Evolutionary conservation across 2,797 vertebrate species (phyloP), one percentile per base, ranked within the genome.

Genomic region (Notoglanidium macrostoma): DNA sequence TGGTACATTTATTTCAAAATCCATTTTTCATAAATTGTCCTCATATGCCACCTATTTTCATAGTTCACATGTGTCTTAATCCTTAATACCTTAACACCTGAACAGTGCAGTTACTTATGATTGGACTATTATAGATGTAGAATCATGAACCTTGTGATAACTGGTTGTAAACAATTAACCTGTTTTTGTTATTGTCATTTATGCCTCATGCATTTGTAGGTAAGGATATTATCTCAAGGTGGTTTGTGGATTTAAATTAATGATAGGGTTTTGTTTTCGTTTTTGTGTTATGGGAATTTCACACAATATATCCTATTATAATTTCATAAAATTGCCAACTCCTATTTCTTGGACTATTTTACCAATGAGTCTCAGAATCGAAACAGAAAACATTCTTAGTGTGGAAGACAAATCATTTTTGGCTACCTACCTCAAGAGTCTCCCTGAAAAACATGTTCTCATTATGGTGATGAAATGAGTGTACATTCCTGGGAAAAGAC

Each of bases 361-460:
- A n/a, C 68, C 51, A 67, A 0, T 83, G 44, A 21, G 61, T 68
- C 46, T 72, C 11, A 54, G 2, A 35, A 6, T 57, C 35, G 1
- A 55, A 84, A 55, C 11, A 54, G 49, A 40, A 32, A 14, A 23
- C 15, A 44, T 21, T 4, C 0, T 46, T 44, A 54, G n/a, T 63
- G 9, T 59, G 6, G 73, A 65, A n/a, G 23, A 32, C 21, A 54
- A 49, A n/a, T 29, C 11, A 51, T 29, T 61, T 77, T 55, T 65
- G 23, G 54, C 40, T 46, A 7, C 11, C 10, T 76, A 46, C 65
- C 19, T 10, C 61, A 70, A 40, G 29, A 70, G 59, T 17, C 19
- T 49, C 23, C 46, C 61, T 77, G 57, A 67, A 78, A 51, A 78
- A 79, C 76, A 76, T 72, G 76, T 46, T 70, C 65, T 46, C 3